Base-by-base conservation (phyloP, 2,888 invertebrate genomes). In the Leptura quadrifasciata region DNA sequence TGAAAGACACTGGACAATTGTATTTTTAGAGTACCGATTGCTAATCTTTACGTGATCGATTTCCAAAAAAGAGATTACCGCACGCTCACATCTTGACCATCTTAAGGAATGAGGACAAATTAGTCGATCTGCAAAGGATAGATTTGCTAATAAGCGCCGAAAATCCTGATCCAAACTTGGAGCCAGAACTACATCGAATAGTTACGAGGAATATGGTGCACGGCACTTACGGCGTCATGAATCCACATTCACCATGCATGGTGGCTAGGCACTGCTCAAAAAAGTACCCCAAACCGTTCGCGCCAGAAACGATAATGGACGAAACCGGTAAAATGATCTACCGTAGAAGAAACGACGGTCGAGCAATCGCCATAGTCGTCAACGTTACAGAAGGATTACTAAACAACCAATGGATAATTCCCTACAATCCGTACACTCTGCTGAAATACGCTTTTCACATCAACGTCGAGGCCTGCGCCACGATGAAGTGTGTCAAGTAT, bases 211-310 rank as follows among this genome's bases (percentile, higher is more conserved):
- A 70, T 71, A 90, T 89, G 86, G 82, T 87, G 39, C 89, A 90
- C 85, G 88, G 88, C 54, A 88, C 89, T 60, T 89, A 89, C 80
- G 89, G 88, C 2, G 27, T 15, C 1, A 1, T 55, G 1, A 75
- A 75, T 17, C 65, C 57, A 8, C 24, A 47, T 17, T 55, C 76
- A 55, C 87, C 88, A 12, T 90, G 90, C 83, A 90, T 89, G 88
- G 76, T 74, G n/a, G n/a, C n/a, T n/a, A n/a, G n/a, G n/a, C n/a
- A n/a, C n/a, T n/a, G n/a, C n/a, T n/a, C n/a, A n/a, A n/a, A n/a
- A n/a, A n/a, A n/a, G n/a, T n/a, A n/a, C n/a, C n/a, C n/a, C n/a
- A n/a, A n/a, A n/a, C n/a, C n/a, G n/a, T n/a, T n/a, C n/a, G n/a
- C n/a, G n/a, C n/a, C n/a, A n/a, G n/a, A n/a, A n/a, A n/a, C n/a